These are phyloP conservation scores for Neodiprion lecontei DNA, from an alignment of 1,140 invertebrate genomes.

Conservation along the genomic window DNA sequence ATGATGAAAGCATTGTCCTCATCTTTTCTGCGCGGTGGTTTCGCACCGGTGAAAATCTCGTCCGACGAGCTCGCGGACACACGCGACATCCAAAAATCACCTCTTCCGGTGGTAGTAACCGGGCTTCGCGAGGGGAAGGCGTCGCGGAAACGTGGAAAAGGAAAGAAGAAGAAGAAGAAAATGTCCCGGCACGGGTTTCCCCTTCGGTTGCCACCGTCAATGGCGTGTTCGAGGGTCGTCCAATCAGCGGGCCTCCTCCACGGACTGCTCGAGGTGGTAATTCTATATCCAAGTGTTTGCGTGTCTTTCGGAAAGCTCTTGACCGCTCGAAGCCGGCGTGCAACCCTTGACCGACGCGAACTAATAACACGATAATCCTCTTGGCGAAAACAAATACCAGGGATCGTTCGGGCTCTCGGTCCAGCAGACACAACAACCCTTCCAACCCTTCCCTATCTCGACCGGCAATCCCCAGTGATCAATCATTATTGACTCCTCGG, in stretches of 20 bases:
- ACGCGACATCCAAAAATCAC: conserved; percentile 24
- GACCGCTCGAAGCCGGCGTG: neutral
- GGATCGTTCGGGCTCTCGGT: conserved; percentile 10
- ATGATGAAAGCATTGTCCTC: conserved; percentile 63
- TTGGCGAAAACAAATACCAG: conserved; percentile 50
- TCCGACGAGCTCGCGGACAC: neutral
- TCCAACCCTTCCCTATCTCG: conserved; percentile 18
- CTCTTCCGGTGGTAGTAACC: conserved; percentile 1
- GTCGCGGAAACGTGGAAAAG: neutral
- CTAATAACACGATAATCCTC: conserved; percentile 53
- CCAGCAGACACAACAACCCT: conserved; percentile 38
- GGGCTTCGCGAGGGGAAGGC: conserved; percentile 2
- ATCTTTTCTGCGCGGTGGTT: neutral
- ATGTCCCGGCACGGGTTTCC: conserved; percentile 14
- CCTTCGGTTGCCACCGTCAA: neutral
- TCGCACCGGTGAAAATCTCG: too few species aligned
- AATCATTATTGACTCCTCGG: conserved; percentile 48
- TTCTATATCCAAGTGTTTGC: conserved; percentile 14
- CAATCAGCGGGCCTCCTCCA: neutral
- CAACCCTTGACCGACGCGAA: conserved; percentile 41
- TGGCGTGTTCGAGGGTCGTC: neutral
- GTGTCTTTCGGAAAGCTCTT: conserved; percentile 9
- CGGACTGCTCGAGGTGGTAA: neutral
- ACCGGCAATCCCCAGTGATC: conserved; percentile 46
- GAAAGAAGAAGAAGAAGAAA: neutral